These are phyloP conservation scores for Heliconius eleuchia DNA, from an alignment of 1,140 invertebrate species.

Conservation along the genomic window DNA sequence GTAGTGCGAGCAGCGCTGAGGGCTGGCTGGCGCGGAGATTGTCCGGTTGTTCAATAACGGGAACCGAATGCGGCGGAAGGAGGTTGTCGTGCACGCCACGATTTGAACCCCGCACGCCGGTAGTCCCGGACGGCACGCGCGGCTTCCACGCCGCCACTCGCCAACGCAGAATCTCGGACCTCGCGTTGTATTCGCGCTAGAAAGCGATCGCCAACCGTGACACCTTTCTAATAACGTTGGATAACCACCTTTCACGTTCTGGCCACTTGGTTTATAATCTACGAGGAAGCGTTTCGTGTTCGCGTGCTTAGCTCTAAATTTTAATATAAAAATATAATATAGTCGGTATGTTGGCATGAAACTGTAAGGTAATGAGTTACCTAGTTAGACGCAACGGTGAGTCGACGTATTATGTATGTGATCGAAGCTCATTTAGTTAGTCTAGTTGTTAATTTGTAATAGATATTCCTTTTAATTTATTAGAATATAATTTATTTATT, in stretches of 20 bases:
- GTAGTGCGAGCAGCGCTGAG: slow-evolving; percentile 81
- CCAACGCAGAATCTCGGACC: slow-evolving; percentile 80
- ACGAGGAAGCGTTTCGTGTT: slow-evolving; percentile 69
- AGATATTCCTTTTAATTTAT: slow-evolving; percentile 66
- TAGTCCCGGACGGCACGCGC: slow-evolving; percentile 91
- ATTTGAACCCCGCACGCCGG: slow-evolving; percentile 86
- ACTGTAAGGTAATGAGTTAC: slow-evolving; percentile 29
- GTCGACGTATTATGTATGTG: slow-evolving; percentile 50
- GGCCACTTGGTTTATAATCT: slow-evolving; percentile 67
- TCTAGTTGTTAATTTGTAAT: slow-evolving; percentile 44
- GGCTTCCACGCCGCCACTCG: slow-evolving; percentile 85
- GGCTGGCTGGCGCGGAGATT: slow-evolving; percentile 81
- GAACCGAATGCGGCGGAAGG: slow-evolving; percentile 80
- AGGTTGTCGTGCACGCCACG: slow-evolving; percentile 76
- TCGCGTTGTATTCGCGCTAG: slow-evolving; percentile 80
- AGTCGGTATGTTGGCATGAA: slow-evolving; percentile 34
- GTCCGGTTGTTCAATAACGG: slow-evolving; percentile 81
- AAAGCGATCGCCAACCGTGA: slow-evolving; percentile 75
- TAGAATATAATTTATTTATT: slow-evolving; percentile 62
- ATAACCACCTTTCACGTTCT: slow-evolving; percentile 78
- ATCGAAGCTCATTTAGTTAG: slow-evolving; percentile 68
- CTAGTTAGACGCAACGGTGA: slow-evolving; percentile 25
- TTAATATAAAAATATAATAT: slow-evolving; percentile 38
- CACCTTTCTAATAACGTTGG: slow-evolving; percentile 79
- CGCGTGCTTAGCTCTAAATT: slow-evolving; percentile 63